These are phyloP conservation scores for Dicrurus megarhynchus DNA, from an alignment of 2,113 vertebrate genomes.

Conservation along the genomic window DNA sequence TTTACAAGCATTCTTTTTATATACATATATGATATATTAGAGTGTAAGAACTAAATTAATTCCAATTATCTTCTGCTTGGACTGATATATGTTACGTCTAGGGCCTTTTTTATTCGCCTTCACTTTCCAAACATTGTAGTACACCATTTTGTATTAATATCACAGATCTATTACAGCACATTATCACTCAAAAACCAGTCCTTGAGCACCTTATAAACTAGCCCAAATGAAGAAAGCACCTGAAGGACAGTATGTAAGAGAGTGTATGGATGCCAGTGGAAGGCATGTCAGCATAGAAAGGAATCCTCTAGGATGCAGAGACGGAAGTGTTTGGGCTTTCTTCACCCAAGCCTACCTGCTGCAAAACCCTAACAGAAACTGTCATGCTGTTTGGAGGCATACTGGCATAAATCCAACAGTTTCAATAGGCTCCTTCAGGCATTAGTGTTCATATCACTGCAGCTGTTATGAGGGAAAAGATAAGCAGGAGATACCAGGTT, in stretches of 20 bases:
- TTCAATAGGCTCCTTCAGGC: not conserved
- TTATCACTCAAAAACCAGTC: not conserved
- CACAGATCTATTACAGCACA: not conserved
- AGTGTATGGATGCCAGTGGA: not conserved
- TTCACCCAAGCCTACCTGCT: not conserved
- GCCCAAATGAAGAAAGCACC: not conserved
- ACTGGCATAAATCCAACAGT: not conserved
- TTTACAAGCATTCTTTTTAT: not conserved
- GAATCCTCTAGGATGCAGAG: not conserved
- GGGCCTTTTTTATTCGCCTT: not conserved
- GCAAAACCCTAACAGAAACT: not conserved
- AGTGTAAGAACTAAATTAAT: not conserved
- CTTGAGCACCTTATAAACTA: not conserved
- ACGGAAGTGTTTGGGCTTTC: not conserved
- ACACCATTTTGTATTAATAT: not conserved
- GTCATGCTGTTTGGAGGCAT: not conserved
- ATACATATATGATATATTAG: not conserved
- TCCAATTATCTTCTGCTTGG: not conserved
- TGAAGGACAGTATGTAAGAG: not conserved
- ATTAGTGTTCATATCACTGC: not conserved
- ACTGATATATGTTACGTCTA: not conserved
- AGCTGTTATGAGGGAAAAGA: not conserved
- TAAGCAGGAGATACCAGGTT: not conserved
- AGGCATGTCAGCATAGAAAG: not conserved
- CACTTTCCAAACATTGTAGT: not conserved